Evolutionary conservation across 2,888 invertebrate genomes (phyloP).

Genomic region (Zhengitettix transpicula): DNA sequence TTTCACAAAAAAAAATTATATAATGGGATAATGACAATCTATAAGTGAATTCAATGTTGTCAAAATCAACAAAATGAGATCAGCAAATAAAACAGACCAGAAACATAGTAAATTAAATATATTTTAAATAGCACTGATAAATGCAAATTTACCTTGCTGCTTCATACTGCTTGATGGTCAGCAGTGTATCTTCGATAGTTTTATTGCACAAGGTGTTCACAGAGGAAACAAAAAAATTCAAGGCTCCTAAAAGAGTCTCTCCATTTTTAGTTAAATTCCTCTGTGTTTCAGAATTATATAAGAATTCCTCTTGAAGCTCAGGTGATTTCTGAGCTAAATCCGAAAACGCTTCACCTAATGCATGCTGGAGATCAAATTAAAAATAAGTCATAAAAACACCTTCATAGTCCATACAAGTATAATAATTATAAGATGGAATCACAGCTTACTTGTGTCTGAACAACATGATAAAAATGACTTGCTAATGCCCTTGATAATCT

Average conservation of each 20-base stretch:
- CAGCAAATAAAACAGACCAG: too few relatives aligned
- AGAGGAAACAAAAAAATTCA: constrained; percentile 92
- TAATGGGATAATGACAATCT: too few relatives aligned
- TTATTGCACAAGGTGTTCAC: constrained; percentile 92
- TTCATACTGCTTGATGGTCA: constrained; percentile 63
- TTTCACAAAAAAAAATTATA: too few relatives aligned
- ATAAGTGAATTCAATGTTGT: too few relatives aligned
- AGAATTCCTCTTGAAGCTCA: constrained; percentile 85
- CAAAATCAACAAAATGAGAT: too few relatives aligned
- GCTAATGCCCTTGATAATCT: constrained; percentile 72
- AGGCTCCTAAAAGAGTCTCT: constrained; percentile 76
- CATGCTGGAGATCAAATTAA: constrained; percentile 40
- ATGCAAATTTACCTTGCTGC: constrained; percentile 45
- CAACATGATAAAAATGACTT: constrained; percentile 75
- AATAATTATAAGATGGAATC: background rate
- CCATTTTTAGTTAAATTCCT: constrained; percentile 85
- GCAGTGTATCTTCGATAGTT: constrained; percentile 89
- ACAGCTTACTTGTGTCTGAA: constrained; percentile 47
- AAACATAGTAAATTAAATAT: too few relatives aligned
- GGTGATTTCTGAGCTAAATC: constrained; percentile 93
- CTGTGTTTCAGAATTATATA: constrained; percentile 92
- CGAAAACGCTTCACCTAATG: constrained; percentile 83
- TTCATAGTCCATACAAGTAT: background rate
- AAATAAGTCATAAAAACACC: constrained; percentile 5
- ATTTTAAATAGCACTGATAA: background rate